These are phyloP conservation scores for Parambassis ranga DNA, from an alignment of 2,797 vertebrate genomes.

Conservation along the genomic window DNA sequence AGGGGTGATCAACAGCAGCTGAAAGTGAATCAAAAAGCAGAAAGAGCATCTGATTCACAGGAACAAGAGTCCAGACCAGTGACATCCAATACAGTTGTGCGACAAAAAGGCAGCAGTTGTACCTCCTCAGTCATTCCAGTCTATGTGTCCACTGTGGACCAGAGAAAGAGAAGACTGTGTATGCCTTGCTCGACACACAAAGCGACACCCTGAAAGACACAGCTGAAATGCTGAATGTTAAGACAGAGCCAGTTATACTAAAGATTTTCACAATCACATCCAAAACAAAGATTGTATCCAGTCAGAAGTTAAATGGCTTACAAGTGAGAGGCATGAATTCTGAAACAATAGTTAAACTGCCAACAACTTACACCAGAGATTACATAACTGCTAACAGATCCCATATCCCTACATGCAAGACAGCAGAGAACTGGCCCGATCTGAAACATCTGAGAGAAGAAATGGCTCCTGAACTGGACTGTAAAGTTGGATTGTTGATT, in stretches of 20 bases:
- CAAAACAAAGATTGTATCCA: not conserved
- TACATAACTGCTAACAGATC: too few relatives aligned
- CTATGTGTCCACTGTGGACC: constrained; percentile 3
- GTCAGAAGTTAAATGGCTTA: not conserved
- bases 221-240: not conserved
- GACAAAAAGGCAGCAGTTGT: not conserved
- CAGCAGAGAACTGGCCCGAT: not conserved
- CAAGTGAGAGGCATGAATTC: not conserved
- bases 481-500: too few relatives aligned
- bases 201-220: not conserved
- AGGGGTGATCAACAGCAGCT: not conserved
- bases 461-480: not conserved
- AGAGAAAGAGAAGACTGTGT: not conserved
- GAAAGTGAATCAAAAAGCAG: not conserved
- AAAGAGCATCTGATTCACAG: not conserved
- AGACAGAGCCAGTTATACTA: not conserved
- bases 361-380: not conserved
- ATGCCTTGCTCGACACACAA: not conserved
- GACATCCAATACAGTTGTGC: not conserved
- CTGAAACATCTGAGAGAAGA: not conserved
- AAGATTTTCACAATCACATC: not conserved
- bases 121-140: constrained; percentile 5
- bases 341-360: not conserved
- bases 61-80: not conserved
- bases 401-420: not conserved